Evolutionary conservation across 2,888 invertebrate species (phyloP), one percentile per base, ranked within the genome.

Genomic region (Drosophila neotestacea): DNA sequence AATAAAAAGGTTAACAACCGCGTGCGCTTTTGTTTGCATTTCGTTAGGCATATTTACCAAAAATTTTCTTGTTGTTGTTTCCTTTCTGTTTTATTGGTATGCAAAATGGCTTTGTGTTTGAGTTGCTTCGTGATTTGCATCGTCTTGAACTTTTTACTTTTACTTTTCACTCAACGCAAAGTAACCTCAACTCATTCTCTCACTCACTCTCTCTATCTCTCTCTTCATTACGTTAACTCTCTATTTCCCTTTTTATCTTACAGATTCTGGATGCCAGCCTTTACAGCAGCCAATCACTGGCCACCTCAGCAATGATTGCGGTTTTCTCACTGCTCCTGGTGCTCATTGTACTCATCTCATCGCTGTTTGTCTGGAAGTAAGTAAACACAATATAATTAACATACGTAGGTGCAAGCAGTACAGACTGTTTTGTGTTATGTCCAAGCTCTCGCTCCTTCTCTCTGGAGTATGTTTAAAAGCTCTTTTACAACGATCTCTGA

Each of bases 191-290:
- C 64, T 82, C 55, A 79, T 42, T 41, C 50, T 64, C 58, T 59
- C 58, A 86, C 77, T 95, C 95, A 96, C 32, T 36, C 42, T 36
- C 30, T 39, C 30, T 44, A 36, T 70, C 13, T 67, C 16, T 42
- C 27, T 44, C 27, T 22, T 22, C 22, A 22, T 22, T 22, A 22
- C 3, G 1, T 16, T 16, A 16, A 16, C 30, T 39, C 30, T 44
- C 44, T 70, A 13, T 67, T 16, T 42, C 30, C 41, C 28, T 50
- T 11, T n/a, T 50, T 63, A 32, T 88, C 79, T 95, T 95, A 7
- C 96, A 97, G 97, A 96, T 96, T 94, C 95, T 97, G 93, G 96
- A 97, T 94, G 96, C 96, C 80, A 96, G 96, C 94, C 96, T 96
- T 93, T 96, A 96, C 93, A 96, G 95, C 93, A 96, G 96, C 91